Evolutionary conservation across 2,113 vertebrate genomes (phyloP).

Genomic region (human): GRCh38 chr17:13803001-13803500

Average conservation of each 20-base stretch:
- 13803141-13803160: conserved; percentile 72
- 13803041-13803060: neutral
- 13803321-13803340: conserved; percentile 84
- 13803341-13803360: conserved; percentile 79
- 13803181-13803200: conserved; percentile 81
- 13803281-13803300: conserved; percentile 87
- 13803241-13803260: conserved; percentile 61
- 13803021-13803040: neutral
- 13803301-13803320: conserved; percentile 73
- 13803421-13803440: conserved; percentile 76
- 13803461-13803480: conserved; percentile 61
- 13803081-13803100: conserved; percentile 79
- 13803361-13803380: conserved; percentile 84
- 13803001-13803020: neutral
- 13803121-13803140: conserved; percentile 75
- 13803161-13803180: conserved; percentile 59
- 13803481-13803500: conserved; percentile 62
- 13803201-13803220: conserved; percentile 77
- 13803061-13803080: conserved; percentile 24
- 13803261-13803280: conserved; percentile 81
- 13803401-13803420: conserved; percentile 76
- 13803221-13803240: conserved; percentile 69
- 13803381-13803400: conserved; percentile 84
- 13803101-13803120: conserved; percentile 63
- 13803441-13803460: conserved; percentile 78